Percentiles rank a stretch among this genome's conserved stretches.
Evolutionary conservation across 1,140 invertebrate genomes (phyloP).

Genomic region (Globodera ellingtonae): DNA sequence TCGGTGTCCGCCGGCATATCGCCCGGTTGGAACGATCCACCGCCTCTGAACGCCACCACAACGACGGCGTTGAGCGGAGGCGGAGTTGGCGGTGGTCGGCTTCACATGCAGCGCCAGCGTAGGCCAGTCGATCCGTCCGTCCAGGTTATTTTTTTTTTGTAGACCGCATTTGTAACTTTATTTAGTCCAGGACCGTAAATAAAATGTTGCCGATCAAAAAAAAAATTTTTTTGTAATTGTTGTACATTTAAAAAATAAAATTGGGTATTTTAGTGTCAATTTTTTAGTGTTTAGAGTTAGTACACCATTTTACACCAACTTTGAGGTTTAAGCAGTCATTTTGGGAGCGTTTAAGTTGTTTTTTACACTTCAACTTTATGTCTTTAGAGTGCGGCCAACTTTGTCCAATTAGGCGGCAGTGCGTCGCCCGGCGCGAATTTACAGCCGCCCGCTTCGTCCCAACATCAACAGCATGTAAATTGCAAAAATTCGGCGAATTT

Average conservation of each 20-base stretch:
- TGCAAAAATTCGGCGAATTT: not conserved
- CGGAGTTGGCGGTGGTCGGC: conserved; percentile 23
- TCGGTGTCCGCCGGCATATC: not conserved
- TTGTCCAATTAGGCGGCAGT: not conserved
- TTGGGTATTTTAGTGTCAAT: too few species aligned
- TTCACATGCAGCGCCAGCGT: conserved; percentile 22
- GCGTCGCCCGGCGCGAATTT: not conserved
- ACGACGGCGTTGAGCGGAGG: conserved; percentile 7
- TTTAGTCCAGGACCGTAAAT: too few species aligned
- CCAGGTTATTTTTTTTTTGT: conserved; percentile 22
- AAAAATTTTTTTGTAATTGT: too few species aligned
- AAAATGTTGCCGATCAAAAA: too few species aligned
- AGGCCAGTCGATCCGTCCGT: conserved; percentile 39
- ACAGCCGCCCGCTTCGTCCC: too few species aligned
- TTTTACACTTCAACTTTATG: not conserved
- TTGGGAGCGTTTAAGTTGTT: too few species aligned
- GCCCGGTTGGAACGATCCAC: conserved; percentile 42
- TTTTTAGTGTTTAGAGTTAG: too few species aligned
- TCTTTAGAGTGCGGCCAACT: conserved; percentile 1
- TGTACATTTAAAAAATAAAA: too few species aligned
- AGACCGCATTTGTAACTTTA: too few species aligned
- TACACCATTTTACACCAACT: too few species aligned
- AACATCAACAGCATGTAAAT: not conserved
- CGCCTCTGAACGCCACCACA: conserved; percentile 6
- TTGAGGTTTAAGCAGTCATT: too few species aligned